Conservation (phyloP, 2,888 invertebrate species). For the Eupithecia tripunctaria region DNA sequence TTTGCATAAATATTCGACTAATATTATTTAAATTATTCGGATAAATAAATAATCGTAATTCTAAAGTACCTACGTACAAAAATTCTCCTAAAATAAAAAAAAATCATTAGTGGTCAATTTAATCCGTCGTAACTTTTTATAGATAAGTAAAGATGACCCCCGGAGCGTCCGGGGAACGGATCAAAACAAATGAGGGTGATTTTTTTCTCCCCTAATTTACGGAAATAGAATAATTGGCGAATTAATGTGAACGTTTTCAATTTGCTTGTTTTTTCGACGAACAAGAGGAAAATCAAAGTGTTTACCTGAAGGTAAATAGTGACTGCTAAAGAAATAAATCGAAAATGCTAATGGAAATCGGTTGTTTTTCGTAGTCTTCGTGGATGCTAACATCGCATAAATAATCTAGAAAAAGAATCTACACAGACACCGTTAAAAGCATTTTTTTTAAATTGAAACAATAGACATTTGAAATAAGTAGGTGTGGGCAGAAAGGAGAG, state of each 20-base stretch:
- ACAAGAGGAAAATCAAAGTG: conserved; percentile 13
- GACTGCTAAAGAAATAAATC: background rate
- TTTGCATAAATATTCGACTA: too few species aligned
- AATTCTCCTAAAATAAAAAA: too few species aligned
- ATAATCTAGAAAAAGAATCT: too few species aligned
- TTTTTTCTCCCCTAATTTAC: conserved; percentile 29
- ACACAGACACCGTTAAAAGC: too few species aligned
- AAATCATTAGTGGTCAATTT: background rate
- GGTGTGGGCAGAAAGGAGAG: too few species aligned
- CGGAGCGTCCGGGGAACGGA: conserved; percentile 16
- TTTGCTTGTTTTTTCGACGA: conserved; percentile 5
- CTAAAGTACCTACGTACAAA: too few species aligned
- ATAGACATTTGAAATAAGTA: too few species aligned
- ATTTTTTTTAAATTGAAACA: too few species aligned
- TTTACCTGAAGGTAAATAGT: conserved; percentile 1
- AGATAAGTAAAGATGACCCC: conserved; percentile 1
- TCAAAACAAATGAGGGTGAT: conserved; percentile 23
- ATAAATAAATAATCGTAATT: too few species aligned
- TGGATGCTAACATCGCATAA: too few species aligned
- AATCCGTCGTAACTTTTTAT: background rate
- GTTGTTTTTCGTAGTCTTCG: background rate
- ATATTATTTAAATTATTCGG: too few species aligned
- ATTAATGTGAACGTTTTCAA: conserved; percentile 25
- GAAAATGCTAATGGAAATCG: background rate
- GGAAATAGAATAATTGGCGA: conserved; percentile 31